Evolutionary conservation across 1,140 invertebrate genomes (phyloP).

Genomic region (Elysia chlorotica): DNA sequence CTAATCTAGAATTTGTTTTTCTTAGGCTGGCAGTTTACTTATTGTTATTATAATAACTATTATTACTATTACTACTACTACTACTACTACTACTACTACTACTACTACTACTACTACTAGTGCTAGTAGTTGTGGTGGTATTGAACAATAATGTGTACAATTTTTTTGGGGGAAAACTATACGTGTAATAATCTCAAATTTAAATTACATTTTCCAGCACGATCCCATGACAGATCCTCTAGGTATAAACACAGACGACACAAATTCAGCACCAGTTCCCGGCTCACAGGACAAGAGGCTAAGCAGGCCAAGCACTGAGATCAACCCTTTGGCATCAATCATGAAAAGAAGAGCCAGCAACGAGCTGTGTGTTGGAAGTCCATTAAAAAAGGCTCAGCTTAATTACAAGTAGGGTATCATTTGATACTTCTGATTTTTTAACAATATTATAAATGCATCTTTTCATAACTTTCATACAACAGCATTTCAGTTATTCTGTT

Average conservation of each 20-base stretch:
- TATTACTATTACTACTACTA: too few species aligned
- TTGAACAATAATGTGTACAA: too few species aligned
- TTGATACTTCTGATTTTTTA: neutral
- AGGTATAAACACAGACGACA: conserved; percentile 76
- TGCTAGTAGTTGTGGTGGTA: too few species aligned
- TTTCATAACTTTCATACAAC: neutral
- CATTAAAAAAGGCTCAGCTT: conserved; percentile 42
- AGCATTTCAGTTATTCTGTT: too few species aligned
- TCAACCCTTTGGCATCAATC: conserved; percentile 32
- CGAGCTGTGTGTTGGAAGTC: conserved; percentile 39
- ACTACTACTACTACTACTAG: too few species aligned
- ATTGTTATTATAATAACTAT: too few species aligned
- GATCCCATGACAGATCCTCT: conserved; percentile 80
- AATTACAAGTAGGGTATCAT: conserved; percentile 51
- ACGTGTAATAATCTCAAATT: neutral
- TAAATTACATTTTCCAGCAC: conserved; percentile 4
- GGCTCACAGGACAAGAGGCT: conserved; percentile 35
- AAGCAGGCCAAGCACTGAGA: conserved; percentile 47
- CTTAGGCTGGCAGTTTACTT: neutral
- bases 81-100: too few species aligned
- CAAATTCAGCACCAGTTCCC: conserved; percentile 57
- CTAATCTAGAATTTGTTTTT: neutral
- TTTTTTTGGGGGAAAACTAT: too few species aligned
- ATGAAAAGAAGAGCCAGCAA: conserved; percentile 49
- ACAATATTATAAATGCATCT: neutral